Evolutionary conservation across 2,113 vertebrate genomes (phyloP).

Genomic region (Upupa epops): DNA sequence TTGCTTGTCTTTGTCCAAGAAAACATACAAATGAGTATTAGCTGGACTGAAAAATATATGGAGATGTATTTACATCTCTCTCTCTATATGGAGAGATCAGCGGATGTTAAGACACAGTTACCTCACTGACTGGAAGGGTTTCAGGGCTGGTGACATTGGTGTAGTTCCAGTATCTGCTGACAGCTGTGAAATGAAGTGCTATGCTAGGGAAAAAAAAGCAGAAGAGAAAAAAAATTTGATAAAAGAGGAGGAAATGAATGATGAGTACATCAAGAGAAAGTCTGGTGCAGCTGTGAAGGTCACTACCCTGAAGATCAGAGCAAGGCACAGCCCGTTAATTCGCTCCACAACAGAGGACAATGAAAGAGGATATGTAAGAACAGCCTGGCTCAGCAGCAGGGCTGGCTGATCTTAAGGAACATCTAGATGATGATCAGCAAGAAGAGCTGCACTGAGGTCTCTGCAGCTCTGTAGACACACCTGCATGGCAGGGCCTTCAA

Average conservation of each 20-base stretch:
- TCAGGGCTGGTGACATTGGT: not conserved
- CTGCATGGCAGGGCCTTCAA: not conserved
- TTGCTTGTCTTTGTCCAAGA: not conserved
- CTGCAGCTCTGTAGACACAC: not conserved
- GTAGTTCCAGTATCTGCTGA: not conserved
- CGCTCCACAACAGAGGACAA: not conserved
- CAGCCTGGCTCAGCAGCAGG: not conserved
- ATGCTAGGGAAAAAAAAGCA: not conserved
- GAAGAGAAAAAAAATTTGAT: not conserved
- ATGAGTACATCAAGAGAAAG: not conserved
- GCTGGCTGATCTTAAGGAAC: not conserved
- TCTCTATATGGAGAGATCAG: not conserved
- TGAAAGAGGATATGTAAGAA: not conserved
- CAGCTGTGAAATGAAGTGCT: not conserved
- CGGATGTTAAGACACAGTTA: not conserved
- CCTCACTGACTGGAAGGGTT: not conserved
- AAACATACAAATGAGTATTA: not conserved
- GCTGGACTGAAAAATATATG: not conserved
- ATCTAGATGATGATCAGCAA: not conserved
- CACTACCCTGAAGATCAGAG: not conserved
- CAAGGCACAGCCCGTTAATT: not conserved
- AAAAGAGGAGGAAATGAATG: not conserved
- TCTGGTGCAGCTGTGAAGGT: not conserved
- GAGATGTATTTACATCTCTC: not conserved
- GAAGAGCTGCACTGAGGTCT: fast-evolving